Evolutionary conservation across 2,113 vertebrate genomes (phyloP), one percentile per base, ranked within the genome.

Genomic region (Pagrus major): DNA sequence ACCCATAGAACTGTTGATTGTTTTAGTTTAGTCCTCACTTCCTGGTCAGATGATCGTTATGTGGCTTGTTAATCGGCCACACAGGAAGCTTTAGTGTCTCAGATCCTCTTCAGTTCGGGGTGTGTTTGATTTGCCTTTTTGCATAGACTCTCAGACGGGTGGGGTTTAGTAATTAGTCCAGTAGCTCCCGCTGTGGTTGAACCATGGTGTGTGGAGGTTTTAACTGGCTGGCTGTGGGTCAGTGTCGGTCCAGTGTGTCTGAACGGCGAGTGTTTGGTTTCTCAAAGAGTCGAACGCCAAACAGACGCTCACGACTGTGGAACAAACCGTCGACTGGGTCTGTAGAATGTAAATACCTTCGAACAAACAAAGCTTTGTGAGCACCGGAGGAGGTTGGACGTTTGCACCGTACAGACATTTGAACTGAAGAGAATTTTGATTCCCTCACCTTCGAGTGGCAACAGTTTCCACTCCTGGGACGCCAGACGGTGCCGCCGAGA

Each of bases 171-270:
- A 2, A 5, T 25, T 20, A 49, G 71, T 77, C 31, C 35, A 12
- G 54, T 27, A 25, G 64, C 69, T 82, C 66, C 66, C 58, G 20
- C 54, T 25, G 23, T 58, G 79, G 84, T 86, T 85, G 79, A 88
- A 42, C 81, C 81, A 55, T 29, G 42, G 14, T 39, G 60, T 37
- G 60, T 67, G 56, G 58, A 61, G n/a, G 37, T 29, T 56, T 31
- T n/a, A 11, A 20, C 59, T n/a, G 64, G 7, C 25, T 49, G 49
- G 23, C 9, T 72, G 3, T 20, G 52, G n/a, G 52, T 66, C 31
- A 27, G 74, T 29, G 49, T 11, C 4, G 51, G 25, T 46, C 63
- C 42, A 35, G 68, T 41, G 31, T 44, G 21, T 61, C 61, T 67
- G 37, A 71, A 18, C 42, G 9, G 12, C 23, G 42, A 65, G 42